These are phyloP conservation scores for Pseudorectes ferrugineus DNA, from an alignment of 2,113 vertebrate species.

Conservation along the genomic window DNA sequence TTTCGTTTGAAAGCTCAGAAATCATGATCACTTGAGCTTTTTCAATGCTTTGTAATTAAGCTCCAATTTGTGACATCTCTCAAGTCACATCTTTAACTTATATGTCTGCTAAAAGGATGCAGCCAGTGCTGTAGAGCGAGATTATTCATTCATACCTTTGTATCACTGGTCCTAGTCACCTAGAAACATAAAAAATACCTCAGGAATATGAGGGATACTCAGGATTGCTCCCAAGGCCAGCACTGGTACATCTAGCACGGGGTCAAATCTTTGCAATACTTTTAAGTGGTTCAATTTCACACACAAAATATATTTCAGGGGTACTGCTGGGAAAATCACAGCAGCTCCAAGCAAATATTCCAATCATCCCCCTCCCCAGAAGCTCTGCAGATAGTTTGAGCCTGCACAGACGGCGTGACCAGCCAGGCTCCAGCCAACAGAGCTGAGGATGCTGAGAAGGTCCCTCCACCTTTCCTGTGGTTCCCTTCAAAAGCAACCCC, in stretches of 20 bases:
- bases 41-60: not conserved
- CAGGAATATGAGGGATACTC: not conserved
- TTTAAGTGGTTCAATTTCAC: not conserved
- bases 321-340: not conserved
- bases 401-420: accelerated
- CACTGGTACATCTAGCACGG: not conserved
- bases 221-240: not conserved
- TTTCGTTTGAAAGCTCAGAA: conserved; percentile 13
- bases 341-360: not conserved
- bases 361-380: not conserved
- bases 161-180: not conserved
- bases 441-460: not conserved
- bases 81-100: not conserved
- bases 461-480: not conserved
- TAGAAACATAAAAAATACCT: not conserved
- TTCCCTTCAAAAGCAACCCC: not conserved
- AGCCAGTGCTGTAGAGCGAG: not conserved
- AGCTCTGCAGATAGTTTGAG: not conserved
- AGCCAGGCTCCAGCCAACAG: accelerated
- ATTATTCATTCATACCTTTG: not conserved
- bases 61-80: not conserved
- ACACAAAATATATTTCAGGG: not conserved
- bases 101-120: not conserved
- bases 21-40: not conserved
- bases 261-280: not conserved